These are phyloP conservation scores for Eupithecia vulgata DNA, from an alignment of 2,888 invertebrate species.

Conservation along the genomic window DNA sequence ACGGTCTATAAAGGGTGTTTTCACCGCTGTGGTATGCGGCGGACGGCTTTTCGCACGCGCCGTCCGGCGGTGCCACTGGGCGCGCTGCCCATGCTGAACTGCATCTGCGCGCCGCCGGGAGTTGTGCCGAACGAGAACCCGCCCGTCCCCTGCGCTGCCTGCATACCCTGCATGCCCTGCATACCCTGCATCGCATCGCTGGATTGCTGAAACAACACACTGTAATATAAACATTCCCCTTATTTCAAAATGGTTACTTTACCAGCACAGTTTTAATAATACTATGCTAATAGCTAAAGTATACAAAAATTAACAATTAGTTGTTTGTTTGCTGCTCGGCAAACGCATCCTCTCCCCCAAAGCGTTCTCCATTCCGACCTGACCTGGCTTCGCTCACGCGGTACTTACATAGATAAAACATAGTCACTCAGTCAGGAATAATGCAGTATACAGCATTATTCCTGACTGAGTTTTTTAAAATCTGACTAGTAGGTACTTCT, in stretches of 20 bases:
- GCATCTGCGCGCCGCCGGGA: conserved; percentile 48
- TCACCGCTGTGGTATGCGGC: conserved; percentile 69
- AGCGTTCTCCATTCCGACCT: background rate
- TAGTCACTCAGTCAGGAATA: too few species aligned
- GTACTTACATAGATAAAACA: too few species aligned
- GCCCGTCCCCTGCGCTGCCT: conserved; percentile 43
- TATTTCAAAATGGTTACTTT: background rate
- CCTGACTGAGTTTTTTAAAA: too few species aligned
- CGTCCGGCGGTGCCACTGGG: conserved; percentile 54
- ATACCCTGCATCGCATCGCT: conserved; percentile 2
- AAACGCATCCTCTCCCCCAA: background rate
- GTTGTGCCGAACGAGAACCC: conserved; percentile 63
- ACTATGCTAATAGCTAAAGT: too few species aligned
- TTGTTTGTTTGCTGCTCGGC: background rate
- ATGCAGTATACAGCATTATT: too few species aligned
- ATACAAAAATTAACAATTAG: background rate
- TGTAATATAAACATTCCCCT: background rate
- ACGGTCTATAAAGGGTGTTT: conserved; percentile 9
- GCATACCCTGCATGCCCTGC: conserved; percentile 9
- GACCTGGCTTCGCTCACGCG: too few species aligned
- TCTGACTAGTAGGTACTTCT: too few species aligned
- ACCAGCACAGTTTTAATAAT: too few species aligned
- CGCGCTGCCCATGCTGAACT: conserved; percentile 67
- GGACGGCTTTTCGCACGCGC: conserved; percentile 67
- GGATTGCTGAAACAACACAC: conserved; percentile 5